Percentiles rank a stretch among this genome's conserved stretches.
Conservation (phyloP, 2,113 vertebrate species). For the Electrona antarctica region DNA sequence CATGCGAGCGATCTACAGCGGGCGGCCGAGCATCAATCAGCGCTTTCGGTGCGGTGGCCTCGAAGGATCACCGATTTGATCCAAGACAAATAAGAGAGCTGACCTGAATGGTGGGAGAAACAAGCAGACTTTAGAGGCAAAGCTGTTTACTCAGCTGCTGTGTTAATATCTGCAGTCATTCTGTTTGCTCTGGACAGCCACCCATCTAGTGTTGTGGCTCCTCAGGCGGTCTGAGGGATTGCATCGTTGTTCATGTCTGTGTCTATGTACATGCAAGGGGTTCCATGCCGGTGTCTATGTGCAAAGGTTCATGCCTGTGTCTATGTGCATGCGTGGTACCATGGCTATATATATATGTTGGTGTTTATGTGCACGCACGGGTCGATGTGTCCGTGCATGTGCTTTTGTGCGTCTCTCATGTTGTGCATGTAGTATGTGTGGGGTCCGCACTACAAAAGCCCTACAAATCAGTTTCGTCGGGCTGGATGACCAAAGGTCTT, state of each 20-base stretch:
- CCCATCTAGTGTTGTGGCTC: constrained; percentile 23
- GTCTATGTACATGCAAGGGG: not conserved
- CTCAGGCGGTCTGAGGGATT: not conserved
- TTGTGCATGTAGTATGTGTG: no score
- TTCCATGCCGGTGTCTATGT: no score
- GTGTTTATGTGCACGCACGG: no score
- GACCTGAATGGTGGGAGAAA: constrained; percentile 54
- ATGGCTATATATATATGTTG: not conserved
- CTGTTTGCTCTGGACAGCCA: constrained; percentile 63
- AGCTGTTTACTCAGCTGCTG: constrained; percentile 75
- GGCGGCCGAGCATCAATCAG: constrained; percentile 63
- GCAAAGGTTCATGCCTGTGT: not conserved
- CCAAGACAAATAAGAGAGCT: constrained; percentile 65
- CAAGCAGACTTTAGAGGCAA: constrained; percentile 51
- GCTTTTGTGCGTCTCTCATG: no score
- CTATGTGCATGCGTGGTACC: not conserved
- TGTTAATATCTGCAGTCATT: constrained; percentile 43
- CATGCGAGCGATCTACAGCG: constrained; percentile 34
- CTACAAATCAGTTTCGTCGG: no score
- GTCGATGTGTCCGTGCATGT: no score
- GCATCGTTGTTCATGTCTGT: not conserved
- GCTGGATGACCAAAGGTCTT: no score
- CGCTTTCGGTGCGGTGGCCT: constrained; percentile 51
- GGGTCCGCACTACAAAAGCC: no score
- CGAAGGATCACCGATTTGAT: constrained; percentile 48